Evolutionary conservation across 2,113 vertebrate genomes (phyloP).

Genomic region (Mus pahari): DNA sequence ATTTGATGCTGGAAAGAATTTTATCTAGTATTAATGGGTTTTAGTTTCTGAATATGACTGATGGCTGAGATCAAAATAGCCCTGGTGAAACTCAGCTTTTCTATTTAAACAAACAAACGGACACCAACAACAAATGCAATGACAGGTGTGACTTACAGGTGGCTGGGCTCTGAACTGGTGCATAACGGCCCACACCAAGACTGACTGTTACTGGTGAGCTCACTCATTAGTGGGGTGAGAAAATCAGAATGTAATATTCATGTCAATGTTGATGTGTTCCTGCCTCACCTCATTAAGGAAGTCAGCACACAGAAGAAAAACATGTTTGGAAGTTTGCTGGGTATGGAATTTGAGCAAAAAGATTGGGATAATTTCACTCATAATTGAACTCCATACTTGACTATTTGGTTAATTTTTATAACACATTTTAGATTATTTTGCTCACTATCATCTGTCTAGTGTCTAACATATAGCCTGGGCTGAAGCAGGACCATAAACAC

Average conservation of each 20-base stretch:
- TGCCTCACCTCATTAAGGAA: constrained; percentile 22
- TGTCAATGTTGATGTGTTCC: neutral
- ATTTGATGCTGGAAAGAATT: constrained; percentile 9
- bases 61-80: constrained; percentile 20
- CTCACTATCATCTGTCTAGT: neutral
- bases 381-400: neutral
- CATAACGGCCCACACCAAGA: neutral
- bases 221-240: constrained; percentile 6
- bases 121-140: neutral
- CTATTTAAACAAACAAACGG: neutral
- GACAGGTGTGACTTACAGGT: neutral
- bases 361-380: neutral
- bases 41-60: neutral
- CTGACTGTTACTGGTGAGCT: neutral
- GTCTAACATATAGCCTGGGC: neutral
- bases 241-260: constrained; percentile 21
- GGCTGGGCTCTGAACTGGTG: neutral
- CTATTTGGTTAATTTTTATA: neutral
- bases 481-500: neutral
- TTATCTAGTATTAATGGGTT: neutral
- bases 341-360: neutral
- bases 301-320: neutral
- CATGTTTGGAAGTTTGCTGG: neutral
- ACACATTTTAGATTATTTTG: neutral
- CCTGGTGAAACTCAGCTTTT: neutral